Percentiles rank a stretch among this genome's conserved stretches.
Conservation (phyloP, 1,140 invertebrate species). For the Phymastichus coffea region DNA sequence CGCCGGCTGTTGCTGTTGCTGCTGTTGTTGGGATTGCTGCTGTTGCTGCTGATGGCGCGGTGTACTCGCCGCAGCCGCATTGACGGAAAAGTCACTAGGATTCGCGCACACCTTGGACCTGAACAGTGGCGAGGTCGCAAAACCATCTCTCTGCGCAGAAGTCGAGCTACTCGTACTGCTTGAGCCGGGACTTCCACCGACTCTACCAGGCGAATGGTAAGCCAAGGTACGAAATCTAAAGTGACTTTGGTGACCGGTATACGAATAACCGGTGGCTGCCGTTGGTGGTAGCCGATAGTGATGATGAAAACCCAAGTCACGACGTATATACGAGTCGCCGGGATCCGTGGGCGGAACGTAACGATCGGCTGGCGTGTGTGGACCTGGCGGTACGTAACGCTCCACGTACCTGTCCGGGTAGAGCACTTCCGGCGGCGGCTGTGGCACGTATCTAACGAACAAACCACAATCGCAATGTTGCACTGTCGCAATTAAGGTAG, state of each 20-base stretch:
- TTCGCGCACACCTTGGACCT: conserved; percentile 57
- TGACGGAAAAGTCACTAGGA: conserved; percentile 49
- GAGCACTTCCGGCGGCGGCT: conserved; percentile 59
- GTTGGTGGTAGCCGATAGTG: conserved; percentile 61
- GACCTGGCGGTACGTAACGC: conserved; percentile 56
- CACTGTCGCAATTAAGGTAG: no score
- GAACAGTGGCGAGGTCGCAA: conserved; percentile 52
- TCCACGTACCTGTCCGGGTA: conserved; percentile 55
- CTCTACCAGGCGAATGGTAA: conserved; percentile 47
- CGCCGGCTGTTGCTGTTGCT: conserved; percentile 42
- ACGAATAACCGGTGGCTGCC: conserved; percentile 44
- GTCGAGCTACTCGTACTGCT: conserved; percentile 54
- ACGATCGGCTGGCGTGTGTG: conserved; percentile 53
- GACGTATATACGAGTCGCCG: conserved; percentile 62
- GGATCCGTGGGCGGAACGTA: conserved; percentile 54
- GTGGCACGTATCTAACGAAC: conserved; percentile 57
- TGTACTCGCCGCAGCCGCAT: conserved; percentile 5
- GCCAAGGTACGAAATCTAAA: conserved; percentile 30
- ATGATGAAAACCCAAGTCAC: conserved; percentile 62
- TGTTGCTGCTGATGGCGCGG: conserved; percentile 6
- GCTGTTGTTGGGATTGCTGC: conserved; percentile 31
- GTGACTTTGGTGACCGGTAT: conserved; percentile 20
- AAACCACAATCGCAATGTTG: no score
- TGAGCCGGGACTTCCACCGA: conserved; percentile 56
- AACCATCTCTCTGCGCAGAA: conserved; percentile 49